phyloP scores from a whole-genome alignment of 30 jellyfish, hydroid and myxozoan species.

The Haliclystus octoradiatus region DNA sequence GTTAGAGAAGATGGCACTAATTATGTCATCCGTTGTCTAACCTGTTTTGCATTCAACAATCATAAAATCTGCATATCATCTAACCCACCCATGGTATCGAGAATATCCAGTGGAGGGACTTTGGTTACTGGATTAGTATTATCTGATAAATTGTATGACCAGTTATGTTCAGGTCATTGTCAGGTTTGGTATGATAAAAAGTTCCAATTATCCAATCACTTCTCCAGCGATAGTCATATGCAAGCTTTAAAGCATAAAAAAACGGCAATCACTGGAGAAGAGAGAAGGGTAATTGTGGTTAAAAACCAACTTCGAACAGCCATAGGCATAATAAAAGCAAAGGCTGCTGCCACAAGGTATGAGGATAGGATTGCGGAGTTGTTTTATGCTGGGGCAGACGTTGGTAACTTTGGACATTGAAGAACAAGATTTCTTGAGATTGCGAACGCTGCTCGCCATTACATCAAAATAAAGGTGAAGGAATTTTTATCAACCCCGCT shows the following conservation, averaged over 20 bases:
- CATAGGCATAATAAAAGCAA: slow-evolving; percentile 13
- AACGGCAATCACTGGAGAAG: not conserved
- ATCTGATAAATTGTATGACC: too few species aligned
- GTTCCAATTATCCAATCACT: slow-evolving; percentile 2
- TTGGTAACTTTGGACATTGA: slow-evolving; percentile 53
- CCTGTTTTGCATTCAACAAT: too few species aligned
- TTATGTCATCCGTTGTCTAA: too few species aligned
- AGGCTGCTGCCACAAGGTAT: slow-evolving; percentile 20
- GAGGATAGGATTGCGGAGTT: slow-evolving; percentile 23
- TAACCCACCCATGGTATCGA: too few species aligned
- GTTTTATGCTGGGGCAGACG: slow-evolving; percentile 27
- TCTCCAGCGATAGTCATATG: slow-evolving; percentile 12
- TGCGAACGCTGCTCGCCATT: slow-evolving; percentile 11
- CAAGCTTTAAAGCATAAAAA: slow-evolving; percentile 11
- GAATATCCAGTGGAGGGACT: too few species aligned
- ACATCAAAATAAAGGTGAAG: slow-evolving; percentile 5
- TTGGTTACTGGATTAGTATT: too few species aligned
- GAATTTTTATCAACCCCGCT: slow-evolving; percentile 11
- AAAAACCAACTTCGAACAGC: slow-evolving; percentile 24
- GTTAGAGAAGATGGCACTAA: too few species aligned
- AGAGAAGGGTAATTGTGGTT: slow-evolving; percentile 7
- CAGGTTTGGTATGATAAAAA: slow-evolving; percentile 17
- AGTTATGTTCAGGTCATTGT: slow-evolving; percentile 17
- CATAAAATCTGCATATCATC: too few species aligned
- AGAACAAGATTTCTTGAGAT: slow-evolving; percentile 36